These are phyloP conservation scores for Valencia hispanica DNA, from an alignment of 2,797 vertebrate genomes.

Conservation along the genomic window DNA sequence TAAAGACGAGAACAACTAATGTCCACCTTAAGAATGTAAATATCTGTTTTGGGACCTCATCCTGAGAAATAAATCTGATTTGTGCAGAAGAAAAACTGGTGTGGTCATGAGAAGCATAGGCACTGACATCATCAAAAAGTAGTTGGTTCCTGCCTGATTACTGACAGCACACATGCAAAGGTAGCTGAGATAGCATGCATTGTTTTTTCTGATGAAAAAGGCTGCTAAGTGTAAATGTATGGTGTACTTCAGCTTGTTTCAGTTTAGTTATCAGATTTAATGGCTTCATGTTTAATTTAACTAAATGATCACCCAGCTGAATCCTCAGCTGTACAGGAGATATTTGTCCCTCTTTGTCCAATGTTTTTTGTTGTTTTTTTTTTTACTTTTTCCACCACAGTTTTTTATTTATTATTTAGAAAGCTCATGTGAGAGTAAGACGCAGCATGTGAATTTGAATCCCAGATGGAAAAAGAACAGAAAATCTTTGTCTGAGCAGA, in stretches of 20 bases:
- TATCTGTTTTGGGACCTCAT: not conserved
- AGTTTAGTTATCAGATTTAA: not conserved
- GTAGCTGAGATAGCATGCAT: not conserved
- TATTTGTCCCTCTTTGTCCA: not conserved
- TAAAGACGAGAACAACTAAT: not conserved
- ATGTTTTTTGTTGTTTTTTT: not conserved
- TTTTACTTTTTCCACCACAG: not conserved
- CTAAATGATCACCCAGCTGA: not conserved
- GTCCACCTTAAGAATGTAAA: not conserved
- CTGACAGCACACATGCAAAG: not conserved
- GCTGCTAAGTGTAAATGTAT: not conserved
- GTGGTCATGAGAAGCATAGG: not conserved
- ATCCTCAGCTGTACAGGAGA: not conserved
- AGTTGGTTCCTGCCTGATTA: no score
- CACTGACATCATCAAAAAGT: not conserved
- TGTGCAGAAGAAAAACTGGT: not conserved
- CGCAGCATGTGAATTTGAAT: slow-evolving; percentile 28
- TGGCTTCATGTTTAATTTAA: not conserved
- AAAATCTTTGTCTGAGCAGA: slow-evolving; percentile 17
- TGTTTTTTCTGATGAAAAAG: not conserved
- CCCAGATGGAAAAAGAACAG: slow-evolving; percentile 23
- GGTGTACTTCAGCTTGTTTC: not conserved
- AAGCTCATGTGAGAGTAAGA: slow-evolving; percentile 14
- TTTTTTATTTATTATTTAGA: slow-evolving; percentile 38
- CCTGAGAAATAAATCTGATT: not conserved